Base-by-base conservation (phyloP, 1,140 invertebrate species). In the Orius laevigatus region DNA sequence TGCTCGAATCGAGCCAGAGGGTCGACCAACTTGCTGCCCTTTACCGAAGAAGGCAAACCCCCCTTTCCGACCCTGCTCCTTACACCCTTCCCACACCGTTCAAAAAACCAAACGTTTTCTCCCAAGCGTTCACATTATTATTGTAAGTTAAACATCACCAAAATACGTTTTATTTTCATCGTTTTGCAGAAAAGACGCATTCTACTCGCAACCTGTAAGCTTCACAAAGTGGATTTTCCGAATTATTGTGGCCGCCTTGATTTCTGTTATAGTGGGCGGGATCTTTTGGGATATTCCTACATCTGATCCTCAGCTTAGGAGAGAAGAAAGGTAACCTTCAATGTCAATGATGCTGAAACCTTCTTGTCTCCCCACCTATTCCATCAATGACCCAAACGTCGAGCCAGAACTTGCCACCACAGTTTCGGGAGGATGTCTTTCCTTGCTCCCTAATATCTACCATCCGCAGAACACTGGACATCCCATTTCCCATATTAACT, bases 1-100 rank as follows among this genome's bases (percentile, higher is more conserved):
- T 93, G 78, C 61, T 92, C 42, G 91, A 95, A 63, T 94, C 90
- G 1, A 90, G 86, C 10, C 86, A 90, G 52, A 73, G 91, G 51
- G 90, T 95, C 42, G 85, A 91, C 60, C 84, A 87, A 46, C 62
- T 95, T 34, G 84, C 86, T 2, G 84, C 89, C 55, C 71, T 89
- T 43, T 88, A 84, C 54, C 68, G 74, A 54, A 63, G 73, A 38
- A 69, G 78, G 44, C 73, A 76, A 49, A 70, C 77, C 51, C 63
- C 67, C 2, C 60, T 86, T 8, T 74, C 74, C 14, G 81, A 87
- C 57, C 81, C 84, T 9, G 81, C 81, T 2, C 80, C 83, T 19
- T 81, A 84, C 0, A 66, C 74, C 5, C 68, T 87, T 11, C 83
- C 84, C 1, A 73, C 80, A 5, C 70, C 74, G 11, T 66, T 76